phyloP scores from a whole-genome alignment of 2,113 vertebrate genomes.

The Cynoglossus semilaevis region DNA sequence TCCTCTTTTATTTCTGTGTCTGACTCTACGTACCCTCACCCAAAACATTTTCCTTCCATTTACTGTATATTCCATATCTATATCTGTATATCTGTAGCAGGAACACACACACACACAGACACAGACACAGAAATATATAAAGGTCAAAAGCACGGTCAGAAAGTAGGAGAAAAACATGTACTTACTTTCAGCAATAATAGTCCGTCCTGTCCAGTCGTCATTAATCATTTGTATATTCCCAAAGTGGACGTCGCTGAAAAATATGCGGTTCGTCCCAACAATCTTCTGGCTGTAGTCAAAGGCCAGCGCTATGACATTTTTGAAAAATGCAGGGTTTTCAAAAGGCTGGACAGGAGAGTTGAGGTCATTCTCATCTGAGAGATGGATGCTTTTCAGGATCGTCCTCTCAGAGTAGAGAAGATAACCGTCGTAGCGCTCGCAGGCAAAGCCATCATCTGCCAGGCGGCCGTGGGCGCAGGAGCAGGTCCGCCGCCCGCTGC shows the following conservation, averaged over 20 bases:
- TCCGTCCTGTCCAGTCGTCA: constrained; percentile 91
- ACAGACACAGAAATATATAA: no score
- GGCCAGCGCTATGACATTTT: constrained; percentile 91
- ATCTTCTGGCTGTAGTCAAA: constrained; percentile 88
- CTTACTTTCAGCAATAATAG: constrained; percentile 92
- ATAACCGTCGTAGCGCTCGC: constrained; percentile 91
- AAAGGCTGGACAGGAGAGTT: constrained; percentile 93
- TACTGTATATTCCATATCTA: no score
- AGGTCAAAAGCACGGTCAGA: no score
- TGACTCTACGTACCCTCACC: no score
- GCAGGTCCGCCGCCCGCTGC: constrained; percentile 82
- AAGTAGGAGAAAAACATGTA: constrained; percentile 31
- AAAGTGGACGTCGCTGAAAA: constrained; percentile 95
- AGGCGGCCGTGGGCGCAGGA: constrained; percentile 95
- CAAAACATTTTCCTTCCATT: no score
- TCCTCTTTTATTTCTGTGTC: no score
- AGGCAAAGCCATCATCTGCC: constrained; percentile 85
- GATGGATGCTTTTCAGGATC: constrained; percentile 94
- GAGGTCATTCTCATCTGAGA: constrained; percentile 92
- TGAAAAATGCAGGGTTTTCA: constrained; percentile 91
- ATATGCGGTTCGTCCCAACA: constrained; percentile 88
- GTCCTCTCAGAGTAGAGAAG: constrained; percentile 95
- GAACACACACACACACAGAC: no score
- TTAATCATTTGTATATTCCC: constrained; percentile 97
- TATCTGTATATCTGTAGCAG: no score